Evolutionary conservation across 2,888 invertebrate species (phyloP), one percentile per base, ranked within the genome.

Genomic region (Agrochola lota): DNA sequence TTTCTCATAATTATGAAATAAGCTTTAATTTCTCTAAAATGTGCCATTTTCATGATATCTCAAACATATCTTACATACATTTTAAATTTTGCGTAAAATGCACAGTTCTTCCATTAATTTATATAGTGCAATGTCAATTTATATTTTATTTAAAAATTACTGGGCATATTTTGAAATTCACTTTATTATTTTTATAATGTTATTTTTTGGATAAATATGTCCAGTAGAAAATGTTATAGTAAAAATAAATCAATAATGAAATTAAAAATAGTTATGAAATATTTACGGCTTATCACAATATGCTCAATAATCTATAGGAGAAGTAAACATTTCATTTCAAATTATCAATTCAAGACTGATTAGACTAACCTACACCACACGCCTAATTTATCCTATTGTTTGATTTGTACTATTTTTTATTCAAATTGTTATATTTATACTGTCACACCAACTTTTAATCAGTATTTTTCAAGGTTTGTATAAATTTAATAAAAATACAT

Each of bases 261-360:
- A 70, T 35, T 63, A 68, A 35, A 78, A 77, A 74, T 77, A 84
- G 69, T 74, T 66, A 77, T 66, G 57, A 59, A 77, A 82, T 85
- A 83, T 78, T 82, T 88, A 90, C 84, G 88, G 91, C 92, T 92
- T 93, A 91, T 91, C 89, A 90, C 87, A 89, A 89, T 85, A 91
- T 92, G 94, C 94, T 94, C 94, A 94, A 94, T 91, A 90, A 87
- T 89, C 88, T 88, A 87, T 87, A 87, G 81, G 88, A 84, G 83
- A 85, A 78, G 74, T 77, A 71, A 71, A 80, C 70, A 85, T 66
- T 87, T 88, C 80, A 87, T 90, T 92, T 91, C 80, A 90, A 93
- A 92, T 91, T 93, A 94, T 95, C 94, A 91, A 95, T 94, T 94
- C 95, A 96, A 96, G 96, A 96, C 96, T 96, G 96, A 96, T 94